Percentiles rank a stretch among this genome's conserved stretches.
These are phyloP conservation scores for Phylloscopus trochiloides DNA, from an alignment of 2,113 vertebrate genomes.

Conservation along the genomic window DNA sequence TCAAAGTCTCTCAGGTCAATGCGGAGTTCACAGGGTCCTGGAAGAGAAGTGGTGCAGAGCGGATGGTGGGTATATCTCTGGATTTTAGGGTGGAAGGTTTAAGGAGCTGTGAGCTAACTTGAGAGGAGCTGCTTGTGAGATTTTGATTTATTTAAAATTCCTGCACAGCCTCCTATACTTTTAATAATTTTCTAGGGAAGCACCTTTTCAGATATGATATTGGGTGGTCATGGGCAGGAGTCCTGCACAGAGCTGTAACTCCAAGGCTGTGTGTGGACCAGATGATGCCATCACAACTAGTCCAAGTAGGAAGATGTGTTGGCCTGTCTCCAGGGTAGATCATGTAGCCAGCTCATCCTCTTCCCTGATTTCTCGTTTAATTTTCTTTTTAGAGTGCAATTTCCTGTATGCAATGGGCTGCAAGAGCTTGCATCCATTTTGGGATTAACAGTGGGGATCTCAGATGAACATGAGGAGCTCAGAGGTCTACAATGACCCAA, in stretches of 20 bases:
- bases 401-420: background rate
- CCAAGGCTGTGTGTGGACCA: background rate
- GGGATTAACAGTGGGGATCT: background rate
- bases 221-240: background rate
- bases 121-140: background rate
- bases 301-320: background rate
- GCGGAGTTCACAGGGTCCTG: slow-evolving; percentile 18
- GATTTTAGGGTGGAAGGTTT: background rate
- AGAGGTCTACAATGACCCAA: background rate
- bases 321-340: background rate
- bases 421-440: background rate
- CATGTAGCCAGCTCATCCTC: background rate
- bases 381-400: background rate
- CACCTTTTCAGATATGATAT: background rate
- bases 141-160: background rate
- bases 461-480: background rate
- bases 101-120: background rate
- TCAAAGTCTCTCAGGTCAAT: slow-evolving; percentile 42
- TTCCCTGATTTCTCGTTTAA: background rate
- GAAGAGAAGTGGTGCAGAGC: background rate
- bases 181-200: background rate
- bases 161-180: background rate
- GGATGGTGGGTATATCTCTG: background rate
- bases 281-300: background rate
- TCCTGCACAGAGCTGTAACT: background rate